These are phyloP conservation scores for Peromyscus polionotus DNA, from an alignment of 2,113 vertebrate species.

Conservation along the genomic window DNA sequence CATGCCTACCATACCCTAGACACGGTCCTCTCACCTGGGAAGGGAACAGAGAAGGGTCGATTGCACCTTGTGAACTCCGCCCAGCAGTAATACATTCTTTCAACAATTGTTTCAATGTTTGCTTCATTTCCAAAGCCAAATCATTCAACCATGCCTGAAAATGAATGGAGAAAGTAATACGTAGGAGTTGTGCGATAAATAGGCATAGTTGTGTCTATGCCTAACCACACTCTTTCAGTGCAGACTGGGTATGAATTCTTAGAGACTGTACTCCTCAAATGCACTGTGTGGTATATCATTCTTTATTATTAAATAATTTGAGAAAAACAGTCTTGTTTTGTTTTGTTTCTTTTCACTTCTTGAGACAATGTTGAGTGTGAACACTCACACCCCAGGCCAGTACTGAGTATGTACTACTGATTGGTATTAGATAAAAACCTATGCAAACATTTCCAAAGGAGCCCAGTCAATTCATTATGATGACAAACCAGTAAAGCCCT, in stretches of 20 bases:
- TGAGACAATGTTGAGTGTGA: neutral
- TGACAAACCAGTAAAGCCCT: neutral
- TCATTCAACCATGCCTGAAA: slow-evolving; percentile 93
- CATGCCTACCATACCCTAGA: neutral
- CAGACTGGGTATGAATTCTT: neutral
- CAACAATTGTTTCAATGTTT: slow-evolving; percentile 94
- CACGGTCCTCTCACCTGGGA: slow-evolving; percentile 91
- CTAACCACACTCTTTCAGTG: neutral
- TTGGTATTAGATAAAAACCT: neutral
- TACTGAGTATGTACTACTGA: neutral
- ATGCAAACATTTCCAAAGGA: neutral
- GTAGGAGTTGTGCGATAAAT: slow-evolving; percentile 53
- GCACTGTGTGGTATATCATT: neutral
- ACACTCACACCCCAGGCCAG: neutral
- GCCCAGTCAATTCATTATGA: neutral
- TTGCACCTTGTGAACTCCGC: slow-evolving; percentile 88
- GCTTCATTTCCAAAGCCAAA: slow-evolving; percentile 96
- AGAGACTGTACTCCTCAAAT: neutral
- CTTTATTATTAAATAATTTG: slow-evolving; percentile 24
- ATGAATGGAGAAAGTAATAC: slow-evolving; percentile 67
- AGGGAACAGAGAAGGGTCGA: slow-evolving; percentile 95
- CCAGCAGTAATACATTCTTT: slow-evolving; percentile 92
- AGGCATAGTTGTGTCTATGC: neutral
- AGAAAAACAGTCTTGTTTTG: neutral
- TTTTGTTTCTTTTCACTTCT: neutral